phyloP scores from a whole-genome alignment of 2,797 vertebrate species.

The Gallinago nigripennis region DNA sequence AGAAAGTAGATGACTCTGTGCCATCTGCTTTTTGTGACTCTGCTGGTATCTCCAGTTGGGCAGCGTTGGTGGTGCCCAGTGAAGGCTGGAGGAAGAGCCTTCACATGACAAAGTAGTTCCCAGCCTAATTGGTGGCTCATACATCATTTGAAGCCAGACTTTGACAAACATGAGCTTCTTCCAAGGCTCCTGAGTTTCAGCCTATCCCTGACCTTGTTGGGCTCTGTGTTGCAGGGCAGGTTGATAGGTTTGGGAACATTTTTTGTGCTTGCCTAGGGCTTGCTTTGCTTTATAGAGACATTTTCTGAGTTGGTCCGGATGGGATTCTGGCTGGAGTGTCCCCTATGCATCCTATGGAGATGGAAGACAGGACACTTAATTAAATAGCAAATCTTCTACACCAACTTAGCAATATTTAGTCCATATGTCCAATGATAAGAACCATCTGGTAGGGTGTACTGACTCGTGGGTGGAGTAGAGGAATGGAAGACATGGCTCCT shows the following conservation, averaged over 20 bases:
- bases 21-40: conserved; percentile 29
- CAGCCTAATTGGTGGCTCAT: neutral
- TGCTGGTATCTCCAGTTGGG: neutral
- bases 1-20: neutral
- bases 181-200: neutral
- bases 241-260: neutral
- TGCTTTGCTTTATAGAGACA: neutral
- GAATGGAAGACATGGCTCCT: conserved; percentile 45
- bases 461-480: conserved; percentile 46
- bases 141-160: neutral
- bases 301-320: conserved; percentile 24
- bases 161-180: neutral
- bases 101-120: neutral
- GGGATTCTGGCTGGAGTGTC: conserved; percentile 37
- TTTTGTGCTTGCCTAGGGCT: neutral
- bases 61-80: neutral
- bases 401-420: conserved; percentile 54
- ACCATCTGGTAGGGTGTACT: conserved; percentile 54
- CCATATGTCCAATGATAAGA: conserved; percentile 64
- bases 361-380: conserved; percentile 41
- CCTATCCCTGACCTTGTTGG: neutral
- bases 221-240: neutral
- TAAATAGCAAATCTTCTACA: conserved; percentile 44
- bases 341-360: conserved; percentile 5
- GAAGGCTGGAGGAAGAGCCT: neutral